Evolutionary conservation across 2,888 invertebrate species (phyloP), one percentile per base, ranked within the genome.

Genomic region (Dryomyza anilis): DNA sequence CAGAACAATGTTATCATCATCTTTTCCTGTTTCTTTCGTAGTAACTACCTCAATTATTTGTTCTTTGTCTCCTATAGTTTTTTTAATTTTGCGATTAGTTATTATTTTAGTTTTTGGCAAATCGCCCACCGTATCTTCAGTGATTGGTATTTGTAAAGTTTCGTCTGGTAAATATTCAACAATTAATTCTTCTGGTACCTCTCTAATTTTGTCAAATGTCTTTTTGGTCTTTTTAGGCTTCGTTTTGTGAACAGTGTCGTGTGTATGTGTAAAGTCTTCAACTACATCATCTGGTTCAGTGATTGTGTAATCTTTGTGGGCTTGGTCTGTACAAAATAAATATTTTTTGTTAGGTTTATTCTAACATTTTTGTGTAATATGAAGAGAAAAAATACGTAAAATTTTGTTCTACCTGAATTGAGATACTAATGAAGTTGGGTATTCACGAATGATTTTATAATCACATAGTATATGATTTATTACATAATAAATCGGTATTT

Each of bases 231-330:
- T 77, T 73, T 76, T 80, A 36, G 72, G 70, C 77, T 78, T 79
- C 48, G 72, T 73, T 63, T 72, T 74, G 63, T 74, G 75, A 72
- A 73, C 73, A 36, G 72, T n/a, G 70, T 71, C 68, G 63, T 72
- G 76, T 81, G 76, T 81, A 63, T 81, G 76, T 81, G 73, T 72
- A 70, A 71, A 76, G 76, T 79, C 80, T 76, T 79, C 81, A 76
- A 73, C 74, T 73, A 77, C 80, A 77, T 82, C 82, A 76, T 82
- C 82, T 69, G 82, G 82, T 78, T 82, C 82, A 74, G 76, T 81
- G 74, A 82, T 82, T 71, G 82, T 82, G 82, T 72, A 72, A 48
- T 69, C 48, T 70, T 71, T 72, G 66, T 65, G 69, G 68, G 69
- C 71, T 68, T 71, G 69, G 66, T 71, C 71, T 71, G 29, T 52